These are phyloP conservation scores for Heliconius hermathena DNA, from an alignment of 1,140 invertebrate genomes.

Conservation along the genomic window DNA sequence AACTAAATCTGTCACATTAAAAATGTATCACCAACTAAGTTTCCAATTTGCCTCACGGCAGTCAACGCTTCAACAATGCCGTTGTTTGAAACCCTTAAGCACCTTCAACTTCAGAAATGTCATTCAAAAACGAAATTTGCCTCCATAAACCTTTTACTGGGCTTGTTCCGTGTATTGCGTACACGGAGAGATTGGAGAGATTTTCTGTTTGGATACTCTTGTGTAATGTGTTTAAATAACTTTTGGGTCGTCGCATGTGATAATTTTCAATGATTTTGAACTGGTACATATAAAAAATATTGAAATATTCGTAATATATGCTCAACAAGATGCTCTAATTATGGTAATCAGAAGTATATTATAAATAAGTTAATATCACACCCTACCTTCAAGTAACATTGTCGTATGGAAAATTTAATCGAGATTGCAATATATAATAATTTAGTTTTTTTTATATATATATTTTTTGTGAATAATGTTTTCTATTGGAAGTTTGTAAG, in stretches of 20 bases:
- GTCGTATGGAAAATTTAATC: neutral
- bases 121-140: slow-evolving; percentile 25
- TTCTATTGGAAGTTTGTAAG: neutral
- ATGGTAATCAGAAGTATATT: neutral
- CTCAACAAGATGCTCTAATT: neutral
- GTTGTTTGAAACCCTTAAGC: slow-evolving; percentile 29
- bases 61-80: neutral
- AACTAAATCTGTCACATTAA: neutral
- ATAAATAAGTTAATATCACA: neutral
- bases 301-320: neutral
- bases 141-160: slow-evolving; percentile 23
- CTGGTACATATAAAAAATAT: neutral
- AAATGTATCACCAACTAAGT: neutral
- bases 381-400: neutral
- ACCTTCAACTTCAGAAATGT: slow-evolving; percentile 31
- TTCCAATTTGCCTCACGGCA: neutral
- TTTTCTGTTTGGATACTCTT: slow-evolving; percentile 29
- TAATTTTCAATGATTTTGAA: slow-evolving; percentile 10
- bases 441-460: neutral
- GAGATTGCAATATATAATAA: neutral
- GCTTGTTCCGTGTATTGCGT: slow-evolving; percentile 17
- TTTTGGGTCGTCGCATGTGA: slow-evolving; percentile 27
- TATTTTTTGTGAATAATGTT: neutral
- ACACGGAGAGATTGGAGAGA: neutral
- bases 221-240: slow-evolving; percentile 17